Base-by-base conservation (phyloP, 2,113 vertebrate genomes). In the Stigmatopora nigra region DNA sequence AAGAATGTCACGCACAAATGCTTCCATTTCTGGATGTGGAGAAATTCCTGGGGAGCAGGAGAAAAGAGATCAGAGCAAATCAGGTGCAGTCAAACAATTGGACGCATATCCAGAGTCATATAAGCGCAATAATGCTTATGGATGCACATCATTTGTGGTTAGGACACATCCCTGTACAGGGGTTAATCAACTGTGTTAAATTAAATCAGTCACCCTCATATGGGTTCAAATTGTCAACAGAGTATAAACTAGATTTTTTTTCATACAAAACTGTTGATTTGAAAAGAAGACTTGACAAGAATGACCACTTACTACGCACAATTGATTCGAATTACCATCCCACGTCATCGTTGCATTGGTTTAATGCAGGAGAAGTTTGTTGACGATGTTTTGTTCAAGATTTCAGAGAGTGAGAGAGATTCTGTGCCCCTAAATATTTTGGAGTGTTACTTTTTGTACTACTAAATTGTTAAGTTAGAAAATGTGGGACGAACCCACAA, bases 11-110 rank as follows among this genome's bases (percentile, higher is more conserved):
- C 17, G 58, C 10, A 44, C 4, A 31, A 71, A 44, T 44, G 70
- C 71, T 65, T 75, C 73, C 67, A 68, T 61, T 66, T 31, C 11
- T 11, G 5, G 51, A 19, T 0, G n/a, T 31, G 31, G 35, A 67
- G 72, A 71, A 44, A 62, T 58, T 63, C 52, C 68, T 35, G 63
- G 53, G 51, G 65, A 55, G 67, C 44, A 44, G 63, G 63, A 63
- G 51, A 68, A 48, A 35, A 45, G 13, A 4, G 71, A 60, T 64
- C 59, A 49, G 51, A 69, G 44, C 1, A 47, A 71, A 62, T 45
- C 46, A 35, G 41, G 70, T 67, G 72, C 56, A 82, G 13, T 75
- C 70, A 63, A 56, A 62, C 74, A 57, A 20, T 67, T 35, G n/a
- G 60, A 70, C 65, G 71, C 67, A 64, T 46, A 55, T 46, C 49